These are phyloP conservation scores for Sebastes goodei DNA, from an alignment of 2,797 vertebrate genomes.

Conservation along the genomic window DNA sequence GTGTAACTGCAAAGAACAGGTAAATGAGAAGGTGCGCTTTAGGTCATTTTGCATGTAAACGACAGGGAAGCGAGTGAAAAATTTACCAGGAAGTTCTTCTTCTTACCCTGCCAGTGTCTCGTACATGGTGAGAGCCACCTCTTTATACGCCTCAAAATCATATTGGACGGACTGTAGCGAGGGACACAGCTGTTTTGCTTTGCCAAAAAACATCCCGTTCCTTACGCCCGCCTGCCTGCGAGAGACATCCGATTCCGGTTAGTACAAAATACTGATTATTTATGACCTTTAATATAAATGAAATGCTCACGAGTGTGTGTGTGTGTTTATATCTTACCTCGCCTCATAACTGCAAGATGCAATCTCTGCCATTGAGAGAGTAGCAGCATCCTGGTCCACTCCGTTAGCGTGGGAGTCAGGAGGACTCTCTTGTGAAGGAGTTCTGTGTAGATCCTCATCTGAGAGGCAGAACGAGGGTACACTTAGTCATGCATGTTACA, in stretches of 20 bases:
- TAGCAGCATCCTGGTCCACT: slow-evolving; percentile 75
- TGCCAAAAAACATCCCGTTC: slow-evolving; percentile 98
- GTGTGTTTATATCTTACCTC: slow-evolving; percentile 80
- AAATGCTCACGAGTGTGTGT: not conserved
- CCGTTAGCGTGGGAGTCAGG: slow-evolving; percentile 79
- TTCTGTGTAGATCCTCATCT: slow-evolving; percentile 81
- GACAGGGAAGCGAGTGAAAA: not conserved
- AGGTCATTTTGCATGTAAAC: not conserved
- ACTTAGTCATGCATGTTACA: not conserved
- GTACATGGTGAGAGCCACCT: slow-evolving; percentile 92
- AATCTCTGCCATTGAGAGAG: slow-evolving; percentile 96
- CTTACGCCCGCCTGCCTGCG: slow-evolving; percentile 92
- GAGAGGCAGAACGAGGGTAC: not conserved
- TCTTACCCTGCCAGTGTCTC: slow-evolving; percentile 93
- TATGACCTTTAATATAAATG: not conserved
- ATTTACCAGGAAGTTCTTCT: not conserved
- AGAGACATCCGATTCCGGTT: not conserved
- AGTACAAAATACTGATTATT: not conserved
- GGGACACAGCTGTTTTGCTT: slow-evolving; percentile 94
- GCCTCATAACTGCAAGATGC: slow-evolving; percentile 99
- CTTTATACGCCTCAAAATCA: slow-evolving; percentile 95
- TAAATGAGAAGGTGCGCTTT: not conserved
- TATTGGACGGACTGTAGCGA: slow-evolving; percentile 91
- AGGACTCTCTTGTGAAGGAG: slow-evolving; percentile 81
- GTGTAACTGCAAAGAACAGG: slow-evolving; percentile 88